Base-by-base conservation (phyloP, 2,797 vertebrate species). In the Manis javanica region DNA sequence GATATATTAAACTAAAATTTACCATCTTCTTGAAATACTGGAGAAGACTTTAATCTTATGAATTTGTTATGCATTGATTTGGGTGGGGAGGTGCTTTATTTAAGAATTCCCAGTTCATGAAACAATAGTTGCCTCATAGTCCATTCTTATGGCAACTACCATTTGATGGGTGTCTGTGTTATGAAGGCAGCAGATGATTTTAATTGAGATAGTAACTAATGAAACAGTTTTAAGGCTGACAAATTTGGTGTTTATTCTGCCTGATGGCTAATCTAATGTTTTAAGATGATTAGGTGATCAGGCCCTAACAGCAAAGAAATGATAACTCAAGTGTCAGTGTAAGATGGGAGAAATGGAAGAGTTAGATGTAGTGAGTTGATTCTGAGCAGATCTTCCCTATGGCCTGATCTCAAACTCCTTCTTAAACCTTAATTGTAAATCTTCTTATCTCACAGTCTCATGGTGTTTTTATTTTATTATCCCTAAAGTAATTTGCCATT, bases 1-100 rank as follows among this genome's bases (percentile, higher is more conserved):
- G 46, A 46, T 46, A 88, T 86, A 90, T 83, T 29, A 87, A 91
- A 79, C 26, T 29, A 93, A 94, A 57, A 95, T 68, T 93, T 93
- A 64, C 51, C 37, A 77, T 83, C 68, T 78, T 77, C 46, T 97
- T 19, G 89, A 77, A 94, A 89, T 86, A 23, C 63, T 91, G 39
- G 63, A 51, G 42, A 66, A 71, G 9, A 57, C 84, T 94, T 95
- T 87, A 81, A 95, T 83, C 31, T 92, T 87, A 46, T 66, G 15
- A 75, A 57, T 29, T 46, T 78, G n/a, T 29, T 87, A 75, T 84
- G 13, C 55, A 78, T 72, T 86, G 49, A 68, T 79, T 57, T 95
- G 21, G 5, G 46, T 1, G 12, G 49, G 26, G 29, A 2, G n/a
- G 15, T 51, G 46, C 69, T 87, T 78, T 79, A 13, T 51, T 37